Evolutionary conservation across 1,140 invertebrate genomes (phyloP).

Genomic region (Plectrocnemia conspersa): DNA sequence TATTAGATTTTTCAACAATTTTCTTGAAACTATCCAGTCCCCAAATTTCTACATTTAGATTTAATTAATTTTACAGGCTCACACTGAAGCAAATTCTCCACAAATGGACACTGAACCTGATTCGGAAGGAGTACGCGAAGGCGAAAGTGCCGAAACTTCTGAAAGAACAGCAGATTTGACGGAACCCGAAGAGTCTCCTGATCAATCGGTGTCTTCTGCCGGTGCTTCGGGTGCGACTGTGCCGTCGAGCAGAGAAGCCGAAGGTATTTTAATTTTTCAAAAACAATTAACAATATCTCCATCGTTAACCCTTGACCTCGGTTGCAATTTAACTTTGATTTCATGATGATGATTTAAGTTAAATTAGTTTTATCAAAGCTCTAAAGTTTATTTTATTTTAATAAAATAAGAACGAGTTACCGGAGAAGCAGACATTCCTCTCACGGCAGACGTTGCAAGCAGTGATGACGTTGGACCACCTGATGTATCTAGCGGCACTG

Average conservation of each 20-base stretch:
- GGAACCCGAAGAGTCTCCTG: constrained; percentile 47
- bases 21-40: too few relatives aligned
- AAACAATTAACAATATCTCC: neutral
- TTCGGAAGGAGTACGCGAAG: constrained; percentile 41
- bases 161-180: constrained; percentile 37
- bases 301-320: too few relatives aligned
- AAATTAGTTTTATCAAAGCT: too few relatives aligned
- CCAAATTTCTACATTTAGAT: too few relatives aligned
- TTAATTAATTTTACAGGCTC: constrained; percentile 36
- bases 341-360: too few relatives aligned
- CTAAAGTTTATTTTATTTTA: too few relatives aligned
- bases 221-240: constrained; percentile 41
- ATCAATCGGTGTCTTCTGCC: constrained; percentile 49
- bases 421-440: constrained; percentile 20
- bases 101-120: constrained; percentile 45
- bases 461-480: constrained; percentile 29
- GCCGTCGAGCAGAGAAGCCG: constrained; percentile 37
- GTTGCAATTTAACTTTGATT: too few relatives aligned
- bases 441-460: constrained; percentile 28
- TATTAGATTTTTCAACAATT: too few relatives aligned
- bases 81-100: constrained; percentile 45
- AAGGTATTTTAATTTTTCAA: constrained; percentile 13
- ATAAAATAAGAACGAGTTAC: constrained; percentile 12
- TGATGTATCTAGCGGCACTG: constrained; percentile 31
- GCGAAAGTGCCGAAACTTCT: constrained; percentile 37